phyloP scores from a whole-genome alignment of 64 coral and sea anemone species.

The Porites australiensis region DNA sequence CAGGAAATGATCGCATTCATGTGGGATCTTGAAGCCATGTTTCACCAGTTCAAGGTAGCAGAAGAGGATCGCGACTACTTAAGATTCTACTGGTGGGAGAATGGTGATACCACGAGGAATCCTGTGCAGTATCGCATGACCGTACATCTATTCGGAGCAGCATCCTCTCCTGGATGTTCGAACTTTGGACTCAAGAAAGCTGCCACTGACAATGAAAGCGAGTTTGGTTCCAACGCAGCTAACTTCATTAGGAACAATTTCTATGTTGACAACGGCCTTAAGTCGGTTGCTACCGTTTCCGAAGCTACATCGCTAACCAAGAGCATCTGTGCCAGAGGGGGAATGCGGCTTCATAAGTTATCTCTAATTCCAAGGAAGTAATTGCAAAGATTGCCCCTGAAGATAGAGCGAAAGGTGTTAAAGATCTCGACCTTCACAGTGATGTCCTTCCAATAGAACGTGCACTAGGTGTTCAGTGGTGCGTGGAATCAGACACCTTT shows the following conservation, averaged over 20 bases:
- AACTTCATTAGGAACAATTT: not conserved
- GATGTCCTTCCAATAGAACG: not conserved
- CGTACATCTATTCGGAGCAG: constrained; percentile 8
- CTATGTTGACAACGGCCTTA: not conserved
- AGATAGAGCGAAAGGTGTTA: constrained; percentile 11
- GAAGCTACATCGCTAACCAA: not conserved
- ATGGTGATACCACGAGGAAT: not conserved
- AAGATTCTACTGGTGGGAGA: not conserved
- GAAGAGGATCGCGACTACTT: not conserved
- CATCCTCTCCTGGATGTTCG: not conserved
- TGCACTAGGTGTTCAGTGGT: constrained; percentile 14
- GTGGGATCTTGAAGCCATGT: constrained; percentile 24
- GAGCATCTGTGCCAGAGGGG: not conserved
- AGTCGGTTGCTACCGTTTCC: not conserved
- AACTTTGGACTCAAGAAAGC: not conserved
- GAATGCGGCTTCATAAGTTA: constrained; percentile 10
- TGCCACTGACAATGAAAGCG: not conserved
- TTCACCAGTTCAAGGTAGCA: constrained; percentile 16
- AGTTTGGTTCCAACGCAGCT: not conserved
- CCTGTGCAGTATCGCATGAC: not conserved
- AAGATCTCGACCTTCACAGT: not conserved
- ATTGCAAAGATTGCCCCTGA: not conserved
- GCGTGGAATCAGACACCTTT: not conserved
- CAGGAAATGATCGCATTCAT: not conserved
- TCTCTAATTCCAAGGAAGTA: not conserved